Conservation (phyloP, 2,888 invertebrate species). For the Cenopis cana region DNA sequence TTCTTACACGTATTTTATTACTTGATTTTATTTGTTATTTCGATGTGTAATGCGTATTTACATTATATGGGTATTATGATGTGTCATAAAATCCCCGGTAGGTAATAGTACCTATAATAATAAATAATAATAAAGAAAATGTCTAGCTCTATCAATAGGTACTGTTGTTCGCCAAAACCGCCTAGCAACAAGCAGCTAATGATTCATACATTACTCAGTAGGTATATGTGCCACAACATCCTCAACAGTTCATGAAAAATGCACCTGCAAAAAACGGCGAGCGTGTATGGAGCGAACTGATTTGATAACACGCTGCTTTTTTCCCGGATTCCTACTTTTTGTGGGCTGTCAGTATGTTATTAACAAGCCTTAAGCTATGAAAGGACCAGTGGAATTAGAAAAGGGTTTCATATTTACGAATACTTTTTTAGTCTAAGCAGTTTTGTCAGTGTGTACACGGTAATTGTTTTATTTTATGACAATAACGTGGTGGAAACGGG, state of each 20-base stretch:
- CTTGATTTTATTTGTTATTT: no score
- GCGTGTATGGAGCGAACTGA: slow-evolving; percentile 35
- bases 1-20: no score
- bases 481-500: no score
- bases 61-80: no score
- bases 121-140: no score
- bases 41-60: no score
- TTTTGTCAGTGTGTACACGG: neutral
- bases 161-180: slow-evolving; percentile 3
- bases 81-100: no score
- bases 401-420: slow-evolving; percentile 16
- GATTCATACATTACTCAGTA: slow-evolving; percentile 34
- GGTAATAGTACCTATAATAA: neutral
- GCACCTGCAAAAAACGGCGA: slow-evolving; percentile 38
- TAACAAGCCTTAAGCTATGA: slow-evolving; percentile 29
- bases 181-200: slow-evolving; percentile 33
- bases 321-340: slow-evolving; percentile 39
- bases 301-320: slow-evolving; percentile 41
- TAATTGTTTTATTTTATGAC: neutral
- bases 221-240: slow-evolving; percentile 41
- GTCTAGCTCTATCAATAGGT: neutral
- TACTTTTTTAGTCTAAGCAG: neutral
- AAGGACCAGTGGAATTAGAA: slow-evolving; percentile 31
- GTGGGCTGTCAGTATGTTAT: slow-evolving; percentile 39
- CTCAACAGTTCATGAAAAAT: slow-evolving; percentile 36